Percentiles rank a stretch among this genome's conserved stretches.
These are phyloP conservation scores for Bellardia bayeri DNA, from an alignment of 2,888 invertebrate species.

Conservation along the genomic window DNA sequence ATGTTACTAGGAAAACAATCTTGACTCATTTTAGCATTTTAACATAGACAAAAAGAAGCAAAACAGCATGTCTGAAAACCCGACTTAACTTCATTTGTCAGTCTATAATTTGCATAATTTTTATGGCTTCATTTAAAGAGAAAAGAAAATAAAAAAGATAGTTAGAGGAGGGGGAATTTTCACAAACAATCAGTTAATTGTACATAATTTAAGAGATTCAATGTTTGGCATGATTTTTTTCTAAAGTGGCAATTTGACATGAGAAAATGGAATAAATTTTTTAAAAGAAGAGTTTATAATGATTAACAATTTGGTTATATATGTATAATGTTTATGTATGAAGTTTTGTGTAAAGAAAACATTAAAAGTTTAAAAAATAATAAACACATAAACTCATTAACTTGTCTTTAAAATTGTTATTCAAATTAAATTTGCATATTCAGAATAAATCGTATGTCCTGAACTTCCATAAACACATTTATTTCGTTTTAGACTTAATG, in stretches of 20 bases:
- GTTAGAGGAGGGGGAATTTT: not conserved
- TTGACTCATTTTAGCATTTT: not conserved
- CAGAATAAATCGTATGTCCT: no score
- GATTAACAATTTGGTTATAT: no score
- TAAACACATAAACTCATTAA: no score
- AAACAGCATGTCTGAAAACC: not conserved
- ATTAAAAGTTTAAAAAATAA: no score
- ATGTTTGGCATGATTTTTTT: not conserved
- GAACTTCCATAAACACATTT: no score
- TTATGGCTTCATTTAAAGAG: not conserved
- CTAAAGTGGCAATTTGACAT: not conserved
- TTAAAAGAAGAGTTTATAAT: not conserved
- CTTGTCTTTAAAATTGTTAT: no score
- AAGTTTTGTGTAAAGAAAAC: no score
- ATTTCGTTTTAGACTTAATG: no score
- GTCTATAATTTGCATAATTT: slow-evolving; percentile 3
- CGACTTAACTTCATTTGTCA: not conserved
- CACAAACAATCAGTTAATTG: slow-evolving; percentile 21
- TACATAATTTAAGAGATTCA: not conserved
- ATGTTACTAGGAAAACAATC: not conserved
- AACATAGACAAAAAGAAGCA: not conserved
- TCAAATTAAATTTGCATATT: no score
- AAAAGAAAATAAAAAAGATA: not conserved
- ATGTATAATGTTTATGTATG: no score
- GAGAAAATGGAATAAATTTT: not conserved